Conservation (phyloP, 2,797 vertebrate genomes). For the Furcifer pardalis region DNA sequence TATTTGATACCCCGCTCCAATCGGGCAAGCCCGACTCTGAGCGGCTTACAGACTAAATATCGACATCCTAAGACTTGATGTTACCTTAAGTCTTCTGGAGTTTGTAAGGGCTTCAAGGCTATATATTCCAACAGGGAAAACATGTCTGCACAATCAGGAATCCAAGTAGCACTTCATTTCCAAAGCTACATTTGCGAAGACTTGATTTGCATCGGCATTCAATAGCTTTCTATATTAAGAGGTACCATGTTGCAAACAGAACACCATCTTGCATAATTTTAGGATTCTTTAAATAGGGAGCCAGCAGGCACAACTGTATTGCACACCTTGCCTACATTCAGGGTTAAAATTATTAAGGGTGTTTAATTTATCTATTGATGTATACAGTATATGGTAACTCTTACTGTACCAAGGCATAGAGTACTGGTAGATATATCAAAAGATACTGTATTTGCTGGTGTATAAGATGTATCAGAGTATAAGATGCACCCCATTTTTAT, state of each 20-base stretch:
- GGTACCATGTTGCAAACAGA: background rate
- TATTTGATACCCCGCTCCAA: too few species aligned
- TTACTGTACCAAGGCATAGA: background rate
- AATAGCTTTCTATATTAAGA: background rate
- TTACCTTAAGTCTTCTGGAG: too few species aligned
- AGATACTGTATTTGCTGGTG: too few species aligned
- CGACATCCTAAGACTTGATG: too few species aligned
- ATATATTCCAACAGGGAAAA: background rate
- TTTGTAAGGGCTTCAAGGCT: background rate
- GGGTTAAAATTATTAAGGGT: background rate
- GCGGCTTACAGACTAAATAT: too few species aligned
- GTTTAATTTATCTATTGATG: background rate
- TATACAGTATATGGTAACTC: background rate
- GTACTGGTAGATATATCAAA: too few species aligned
- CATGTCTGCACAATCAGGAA: background rate
- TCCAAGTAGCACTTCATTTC: background rate
- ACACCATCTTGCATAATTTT: background rate
- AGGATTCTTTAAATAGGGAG: background rate
- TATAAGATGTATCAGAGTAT: too few species aligned
- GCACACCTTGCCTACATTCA: background rate
- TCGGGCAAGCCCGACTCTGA: too few species aligned
- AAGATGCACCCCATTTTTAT: too few species aligned
- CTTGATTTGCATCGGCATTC: accelerated
- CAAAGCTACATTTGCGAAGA: background rate
- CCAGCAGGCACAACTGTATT: background rate